Evolutionary conservation across 2,113 vertebrate genomes (phyloP).

Genomic region (Dasyprocta punctata): DNA sequence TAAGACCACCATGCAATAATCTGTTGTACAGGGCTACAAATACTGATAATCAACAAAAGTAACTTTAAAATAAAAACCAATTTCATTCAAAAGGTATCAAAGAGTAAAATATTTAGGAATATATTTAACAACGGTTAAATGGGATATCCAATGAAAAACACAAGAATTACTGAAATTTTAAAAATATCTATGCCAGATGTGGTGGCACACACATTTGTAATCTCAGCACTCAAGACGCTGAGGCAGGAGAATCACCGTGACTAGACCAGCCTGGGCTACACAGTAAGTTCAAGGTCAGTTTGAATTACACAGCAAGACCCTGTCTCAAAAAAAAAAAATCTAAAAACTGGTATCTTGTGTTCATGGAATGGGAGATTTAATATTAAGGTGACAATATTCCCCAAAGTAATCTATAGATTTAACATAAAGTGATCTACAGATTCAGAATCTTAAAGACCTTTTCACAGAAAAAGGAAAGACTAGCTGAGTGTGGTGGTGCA

Average conservation of each 20-base stretch:
- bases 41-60: not conserved
- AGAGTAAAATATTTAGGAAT: conserved; percentile 35
- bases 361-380: not conserved
- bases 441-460: not conserved
- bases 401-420: not conserved
- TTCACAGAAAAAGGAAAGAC: conserved; percentile 32
- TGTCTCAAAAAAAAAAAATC: not conserved
- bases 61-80: conserved; percentile 19
- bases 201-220: not conserved
- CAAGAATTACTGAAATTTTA: not conserved
- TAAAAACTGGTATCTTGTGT: not conserved
- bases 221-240: not conserved
- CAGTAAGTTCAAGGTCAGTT: no score
- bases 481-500: not conserved
- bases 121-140: not conserved
- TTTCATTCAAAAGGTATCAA: not conserved
- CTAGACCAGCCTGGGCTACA: no score
- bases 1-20: not conserved
- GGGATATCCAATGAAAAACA: not conserved
- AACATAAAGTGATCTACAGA: not conserved
- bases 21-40: not conserved
- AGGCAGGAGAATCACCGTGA: not conserved
- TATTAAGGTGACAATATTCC: not conserved
- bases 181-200: not conserved
- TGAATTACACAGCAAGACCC: not conserved